These are phyloP conservation scores for Thaleichthys pacificus DNA, from an alignment of 2,797 vertebrate species.

Conservation along the genomic window DNA sequence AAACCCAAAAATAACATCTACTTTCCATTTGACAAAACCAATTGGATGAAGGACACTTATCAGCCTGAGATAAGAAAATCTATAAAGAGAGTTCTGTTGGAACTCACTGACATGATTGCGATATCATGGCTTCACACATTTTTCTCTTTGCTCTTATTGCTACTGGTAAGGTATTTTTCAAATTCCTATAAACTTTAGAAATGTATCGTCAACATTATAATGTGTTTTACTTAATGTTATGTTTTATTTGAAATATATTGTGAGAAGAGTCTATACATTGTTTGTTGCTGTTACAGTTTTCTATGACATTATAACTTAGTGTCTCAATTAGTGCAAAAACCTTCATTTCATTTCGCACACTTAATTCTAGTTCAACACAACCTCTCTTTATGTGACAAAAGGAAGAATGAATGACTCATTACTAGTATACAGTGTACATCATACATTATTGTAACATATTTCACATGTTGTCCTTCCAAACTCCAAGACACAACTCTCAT, in stretches of 20 bases:
- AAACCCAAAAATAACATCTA: not conserved
- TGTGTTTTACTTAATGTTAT: not conserved
- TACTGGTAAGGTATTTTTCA: conserved; percentile 23
- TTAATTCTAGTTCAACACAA: too few species aligned
- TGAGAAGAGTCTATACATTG: too few species aligned
- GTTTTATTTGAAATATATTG: not conserved
- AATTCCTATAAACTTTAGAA: not conserved
- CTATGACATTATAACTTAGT: too few species aligned
- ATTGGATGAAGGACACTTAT: conserved; percentile 7
- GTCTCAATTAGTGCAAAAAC: too few species aligned
- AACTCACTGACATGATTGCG: not conserved
- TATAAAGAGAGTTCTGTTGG: conserved; percentile 4
- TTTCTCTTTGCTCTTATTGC: conserved; percentile 33
- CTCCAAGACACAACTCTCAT: not conserved
- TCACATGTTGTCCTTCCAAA: not conserved
- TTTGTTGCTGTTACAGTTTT: too few species aligned
- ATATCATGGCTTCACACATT: conserved; percentile 38
- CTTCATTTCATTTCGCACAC: too few species aligned
- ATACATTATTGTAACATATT: too few species aligned
- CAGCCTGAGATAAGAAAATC: not conserved
- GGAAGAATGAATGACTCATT: too few species aligned
- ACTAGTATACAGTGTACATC: too few species aligned
- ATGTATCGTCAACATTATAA: not conserved
- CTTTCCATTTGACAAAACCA: conserved; percentile 1
- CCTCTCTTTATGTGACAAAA: too few species aligned